A percentile compares a stretch with the other conserved stretches of the same genome.
Conservation (phyloP, 2,797 vertebrate species). For the Rallus crepitans region DNA sequence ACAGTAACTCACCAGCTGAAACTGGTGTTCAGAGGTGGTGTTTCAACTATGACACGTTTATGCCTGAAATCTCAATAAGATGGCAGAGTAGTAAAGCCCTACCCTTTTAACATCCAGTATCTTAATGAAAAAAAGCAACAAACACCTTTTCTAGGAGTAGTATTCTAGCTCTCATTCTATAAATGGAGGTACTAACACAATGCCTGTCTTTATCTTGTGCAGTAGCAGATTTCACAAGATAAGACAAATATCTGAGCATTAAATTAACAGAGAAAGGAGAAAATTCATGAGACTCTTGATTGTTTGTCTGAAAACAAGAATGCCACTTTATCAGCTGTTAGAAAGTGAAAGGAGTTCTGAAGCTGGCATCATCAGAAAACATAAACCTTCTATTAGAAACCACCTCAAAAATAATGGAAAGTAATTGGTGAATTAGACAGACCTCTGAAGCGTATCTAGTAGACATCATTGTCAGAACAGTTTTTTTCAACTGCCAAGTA, state of each 20-base stretch:
- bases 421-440: not conserved
- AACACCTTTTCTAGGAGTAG: not conserved
- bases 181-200: not conserved
- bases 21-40: not conserved
- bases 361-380: not conserved
- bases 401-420: not conserved
- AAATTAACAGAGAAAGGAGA: not conserved
- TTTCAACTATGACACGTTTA: not conserved
- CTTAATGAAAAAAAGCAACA: not conserved
- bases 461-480: not conserved
- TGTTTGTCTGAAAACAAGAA: not conserved
- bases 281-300: not conserved
- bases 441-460: not conserved
- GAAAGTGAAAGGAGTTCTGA: not conserved
- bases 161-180: not conserved
- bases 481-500: not conserved
- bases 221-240: not conserved
- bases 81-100: not conserved
- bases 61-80: not conserved
- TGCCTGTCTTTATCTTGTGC: not conserved
- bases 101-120: not conserved
- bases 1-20: not conserved
- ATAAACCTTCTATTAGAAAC: not conserved
- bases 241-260: not conserved
- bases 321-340: not conserved